These are phyloP conservation scores for Oenanthe melanoleuca DNA, from an alignment of 2,113 vertebrate species.

Conservation along the genomic window DNA sequence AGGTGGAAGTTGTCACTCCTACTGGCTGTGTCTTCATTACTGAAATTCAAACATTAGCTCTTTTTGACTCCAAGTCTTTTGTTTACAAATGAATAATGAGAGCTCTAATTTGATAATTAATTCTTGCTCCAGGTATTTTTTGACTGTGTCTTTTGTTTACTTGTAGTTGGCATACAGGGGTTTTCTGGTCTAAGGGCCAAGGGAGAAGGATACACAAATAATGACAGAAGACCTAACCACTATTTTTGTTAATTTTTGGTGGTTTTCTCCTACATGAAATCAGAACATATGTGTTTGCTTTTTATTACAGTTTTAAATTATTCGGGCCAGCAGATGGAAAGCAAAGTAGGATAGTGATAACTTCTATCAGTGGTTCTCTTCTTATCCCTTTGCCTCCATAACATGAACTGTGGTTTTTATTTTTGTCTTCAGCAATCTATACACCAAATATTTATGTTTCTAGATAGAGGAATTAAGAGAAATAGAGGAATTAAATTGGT, in stretches of 20 bases:
- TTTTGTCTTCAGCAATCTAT: not conserved
- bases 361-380: not conserved
- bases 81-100: not conserved
- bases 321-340: not conserved
- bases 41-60: not conserved
- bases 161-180: accelerated
- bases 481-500: not conserved
- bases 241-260: not conserved
- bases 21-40: not conserved
- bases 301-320: not conserved
- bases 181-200: not conserved
- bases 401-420: not conserved
- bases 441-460: not conserved
- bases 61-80: not conserved
- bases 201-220: not conserved
- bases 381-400: not conserved
- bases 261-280: not conserved
- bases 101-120: not conserved
- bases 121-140: not conserved
- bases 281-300: not conserved
- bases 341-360: not conserved
- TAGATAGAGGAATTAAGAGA: not conserved
- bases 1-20: not conserved
- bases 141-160: not conserved
- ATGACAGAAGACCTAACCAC: not conserved